Evolutionary conservation across 1,140 invertebrate genomes (phyloP).

Genomic region (Pectinophora gossypiella): DNA sequence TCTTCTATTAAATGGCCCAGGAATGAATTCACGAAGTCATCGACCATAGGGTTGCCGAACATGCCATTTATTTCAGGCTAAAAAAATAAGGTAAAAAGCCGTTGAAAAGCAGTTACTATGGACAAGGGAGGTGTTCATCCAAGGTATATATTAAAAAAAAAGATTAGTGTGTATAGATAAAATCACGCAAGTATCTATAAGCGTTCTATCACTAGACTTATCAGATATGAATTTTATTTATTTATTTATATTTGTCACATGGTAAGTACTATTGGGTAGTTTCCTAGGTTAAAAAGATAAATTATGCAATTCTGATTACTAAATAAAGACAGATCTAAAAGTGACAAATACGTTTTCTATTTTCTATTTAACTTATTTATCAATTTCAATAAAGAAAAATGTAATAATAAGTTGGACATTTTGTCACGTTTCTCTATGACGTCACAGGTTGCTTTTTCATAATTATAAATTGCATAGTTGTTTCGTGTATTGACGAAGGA

Average conservation of each 20-base stretch:
- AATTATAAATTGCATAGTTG: too few species aligned
- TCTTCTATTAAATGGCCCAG: slow-evolving; percentile 25
- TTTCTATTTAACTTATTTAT: too few species aligned
- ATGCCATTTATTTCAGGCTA: slow-evolving; percentile 30
- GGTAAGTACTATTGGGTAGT: too few species aligned
- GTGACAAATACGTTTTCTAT: too few species aligned
- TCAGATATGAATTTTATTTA: background rate
- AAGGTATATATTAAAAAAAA: background rate
- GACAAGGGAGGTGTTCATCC: background rate
- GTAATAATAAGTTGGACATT: too few species aligned
- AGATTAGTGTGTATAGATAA: background rate
- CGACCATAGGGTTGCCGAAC: slow-evolving; percentile 16
- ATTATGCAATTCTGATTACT: too few species aligned
- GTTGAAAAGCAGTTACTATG: background rate
- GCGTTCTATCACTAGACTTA: background rate
- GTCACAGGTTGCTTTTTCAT: too few species aligned
- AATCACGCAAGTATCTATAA: background rate
- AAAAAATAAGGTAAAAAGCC: slow-evolving; percentile 8
- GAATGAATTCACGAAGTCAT: slow-evolving; percentile 23
- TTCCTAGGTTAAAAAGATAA: too few species aligned
- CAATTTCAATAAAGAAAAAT: too few species aligned
- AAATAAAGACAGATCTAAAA: too few species aligned
- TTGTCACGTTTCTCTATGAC: too few species aligned
- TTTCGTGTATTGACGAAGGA: too few species aligned
- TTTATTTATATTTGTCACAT: background rate